Evolutionary conservation across 2,797 vertebrate species (phyloP), one percentile per base, ranked within the genome.

Genomic region (Chloroceryle inda): DNA sequence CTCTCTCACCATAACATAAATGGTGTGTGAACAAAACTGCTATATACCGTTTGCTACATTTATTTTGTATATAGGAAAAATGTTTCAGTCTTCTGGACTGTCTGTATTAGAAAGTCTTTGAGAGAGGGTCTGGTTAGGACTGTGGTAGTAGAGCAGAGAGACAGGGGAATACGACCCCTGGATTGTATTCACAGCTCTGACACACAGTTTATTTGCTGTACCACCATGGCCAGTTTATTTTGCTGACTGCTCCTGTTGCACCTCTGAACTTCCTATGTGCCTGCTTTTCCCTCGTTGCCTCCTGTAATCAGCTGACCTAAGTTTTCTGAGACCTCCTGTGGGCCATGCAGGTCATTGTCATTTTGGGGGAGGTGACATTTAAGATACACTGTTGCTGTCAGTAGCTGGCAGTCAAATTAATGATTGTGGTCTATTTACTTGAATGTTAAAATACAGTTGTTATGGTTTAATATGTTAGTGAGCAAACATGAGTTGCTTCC

Each of bases 111-210:
- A 62, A 84, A 40, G 44, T 23, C 0, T 22, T 85, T 71, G 53
- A 80, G 58, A 58, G 77, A 67, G 35, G 16, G 42, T 77, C 81
- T 91, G 66, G 13, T 84, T 78, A 81, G 58, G 31, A 31, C 58
- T 85, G 47, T 45, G 53, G 21, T 52, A 79, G 2, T 9, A 85
- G 49, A 61, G 44, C 68, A 71, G 23, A 75, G 45, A 58, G 24
- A 55, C 55, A 69, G 74, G 37, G 50, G 78, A 27, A 53, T 27
- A 26, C 14, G 72, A 50, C 61, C 94, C 91, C n/a, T 78, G 56
- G 49, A 17, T 44, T 69, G 77, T 83, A 85, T 87, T 86, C 68
- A 61, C 42, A 85, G 42, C 55, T 83, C 85, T 88, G 91, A 89
- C 50, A 75, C 53, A 37, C 52, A 66, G 68, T 77, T 93, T 91